phyloP scores from a whole-genome alignment of 2,797 vertebrate genomes.

The Hozukius guyotensis region DNA sequence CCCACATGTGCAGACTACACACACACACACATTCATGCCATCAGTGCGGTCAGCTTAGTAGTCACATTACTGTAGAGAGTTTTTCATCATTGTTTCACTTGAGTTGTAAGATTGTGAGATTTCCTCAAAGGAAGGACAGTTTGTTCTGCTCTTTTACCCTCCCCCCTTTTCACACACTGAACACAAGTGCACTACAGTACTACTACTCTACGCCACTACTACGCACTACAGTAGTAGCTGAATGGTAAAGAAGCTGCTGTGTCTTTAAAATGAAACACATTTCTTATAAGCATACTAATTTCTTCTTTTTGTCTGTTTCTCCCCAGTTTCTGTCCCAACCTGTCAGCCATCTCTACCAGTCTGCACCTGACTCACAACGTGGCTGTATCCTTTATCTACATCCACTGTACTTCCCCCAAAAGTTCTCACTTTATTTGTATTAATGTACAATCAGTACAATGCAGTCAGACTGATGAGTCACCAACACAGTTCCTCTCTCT shows the following conservation, averaged over 20 bases:
- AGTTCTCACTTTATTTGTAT: not conserved
- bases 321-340: conserved; percentile 94
- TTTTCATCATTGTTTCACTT: conserved; percentile 23
- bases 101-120: conserved; percentile 15
- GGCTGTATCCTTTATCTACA: conserved; percentile 91
- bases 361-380: conserved; percentile 95
- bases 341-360: conserved; percentile 91
- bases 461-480: not conserved
- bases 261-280: not conserved
- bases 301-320: conserved; percentile 9
- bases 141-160: conserved; percentile 38
- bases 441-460: not conserved
- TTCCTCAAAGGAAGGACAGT: conserved; percentile 22
- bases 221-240: not conserved
- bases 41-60: not conserved
- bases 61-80: conserved; percentile 40
- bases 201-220: too few species aligned
- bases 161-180: not conserved
- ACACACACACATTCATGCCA: not conserved
- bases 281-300: not conserved
- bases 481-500: not conserved
- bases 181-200: not conserved
- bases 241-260: not conserved
- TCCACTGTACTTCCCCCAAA: too few species aligned
- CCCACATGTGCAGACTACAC: not conserved